phyloP scores from a whole-genome alignment of 2,888 invertebrate species.

The Callyntrura sp. region DNA sequence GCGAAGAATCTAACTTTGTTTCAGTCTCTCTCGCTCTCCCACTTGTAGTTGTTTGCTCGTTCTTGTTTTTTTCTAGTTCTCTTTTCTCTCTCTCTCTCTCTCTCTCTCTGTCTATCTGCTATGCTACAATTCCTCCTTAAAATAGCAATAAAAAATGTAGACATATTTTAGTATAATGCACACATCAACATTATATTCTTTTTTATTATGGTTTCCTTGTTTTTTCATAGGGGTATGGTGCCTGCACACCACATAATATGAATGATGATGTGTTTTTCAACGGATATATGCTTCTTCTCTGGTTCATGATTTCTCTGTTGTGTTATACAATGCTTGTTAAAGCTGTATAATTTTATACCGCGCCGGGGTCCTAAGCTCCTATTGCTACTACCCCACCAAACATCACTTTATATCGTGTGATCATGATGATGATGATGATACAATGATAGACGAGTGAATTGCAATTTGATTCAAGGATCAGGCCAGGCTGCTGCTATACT shows the following conservation, averaged over 20 bases:
- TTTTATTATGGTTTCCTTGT: background rate
- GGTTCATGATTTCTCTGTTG: constrained; percentile 48
- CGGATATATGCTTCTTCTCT: constrained; percentile 31
- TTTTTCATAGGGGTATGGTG: background rate
- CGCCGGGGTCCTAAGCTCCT: constrained; percentile 25
- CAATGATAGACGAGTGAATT: constrained; percentile 23
- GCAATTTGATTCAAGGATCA: constrained; percentile 39
- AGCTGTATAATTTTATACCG: background rate
- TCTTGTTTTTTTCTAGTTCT: no score
- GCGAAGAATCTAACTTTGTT: background rate
- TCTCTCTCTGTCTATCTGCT: background rate
- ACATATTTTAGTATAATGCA: background rate
- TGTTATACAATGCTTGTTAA: constrained; percentile 13
- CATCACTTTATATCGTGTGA: no score
- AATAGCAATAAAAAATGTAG: background rate
- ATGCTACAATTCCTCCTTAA: constrained; percentile 12
- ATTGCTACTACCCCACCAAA: background rate
- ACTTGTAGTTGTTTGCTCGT: no score
- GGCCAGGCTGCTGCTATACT: no score
- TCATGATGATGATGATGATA: no score
- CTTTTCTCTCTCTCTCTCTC: no score
- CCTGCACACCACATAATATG: constrained; percentile 27
- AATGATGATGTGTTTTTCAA: constrained; percentile 30
- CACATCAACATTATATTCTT: background rate
- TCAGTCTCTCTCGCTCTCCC: constrained; percentile 9